These are phyloP conservation scores for Cyrtonyx montezumae DNA, from an alignment of 2,113 vertebrate species.

Conservation along the genomic window DNA sequence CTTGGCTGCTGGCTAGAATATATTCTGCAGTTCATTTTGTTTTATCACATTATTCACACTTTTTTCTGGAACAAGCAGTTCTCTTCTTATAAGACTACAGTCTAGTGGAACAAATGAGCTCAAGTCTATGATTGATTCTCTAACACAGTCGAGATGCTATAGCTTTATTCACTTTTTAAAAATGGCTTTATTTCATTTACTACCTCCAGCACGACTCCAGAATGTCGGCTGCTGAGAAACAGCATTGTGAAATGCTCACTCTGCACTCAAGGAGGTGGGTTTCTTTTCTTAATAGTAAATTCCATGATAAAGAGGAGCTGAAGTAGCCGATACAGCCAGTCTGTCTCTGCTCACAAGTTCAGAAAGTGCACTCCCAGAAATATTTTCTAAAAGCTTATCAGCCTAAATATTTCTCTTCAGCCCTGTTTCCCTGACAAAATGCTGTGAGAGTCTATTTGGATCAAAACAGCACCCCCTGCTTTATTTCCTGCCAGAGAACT, in stretches of 20 bases:
- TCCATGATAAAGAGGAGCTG: constrained; percentile 68
- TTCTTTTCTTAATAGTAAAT: constrained; percentile 44
- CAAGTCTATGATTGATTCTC: constrained; percentile 62
- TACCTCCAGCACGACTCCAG: constrained; percentile 26
- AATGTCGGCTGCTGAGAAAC: constrained; percentile 52
- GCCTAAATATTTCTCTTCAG: constrained; percentile 63
- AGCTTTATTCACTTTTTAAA: constrained; percentile 32
- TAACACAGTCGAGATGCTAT: constrained; percentile 54
- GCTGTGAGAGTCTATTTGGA: neutral
- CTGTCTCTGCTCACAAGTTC: constrained; percentile 72
- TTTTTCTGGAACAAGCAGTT: constrained; percentile 70
- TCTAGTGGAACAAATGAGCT: constrained; percentile 65
- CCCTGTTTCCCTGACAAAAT: constrained; percentile 48
- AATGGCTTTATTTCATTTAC: constrained; percentile 64
- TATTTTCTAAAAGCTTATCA: constrained; percentile 70
- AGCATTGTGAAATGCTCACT: constrained; percentile 70
- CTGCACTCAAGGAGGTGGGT: constrained; percentile 38
- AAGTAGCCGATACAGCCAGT: constrained; percentile 66
- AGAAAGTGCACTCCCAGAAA: constrained; percentile 74
- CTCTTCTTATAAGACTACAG: constrained; percentile 40
- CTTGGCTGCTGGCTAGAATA: constrained; percentile 67
- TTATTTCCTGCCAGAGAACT: constrained; percentile 51
- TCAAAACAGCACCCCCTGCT: constrained; percentile 37
- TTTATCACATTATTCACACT: constrained; percentile 69
- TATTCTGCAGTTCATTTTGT: constrained; percentile 65